Conservation (phyloP, 2,888 invertebrate genomes). For the Syrphus vitripennis region DNA sequence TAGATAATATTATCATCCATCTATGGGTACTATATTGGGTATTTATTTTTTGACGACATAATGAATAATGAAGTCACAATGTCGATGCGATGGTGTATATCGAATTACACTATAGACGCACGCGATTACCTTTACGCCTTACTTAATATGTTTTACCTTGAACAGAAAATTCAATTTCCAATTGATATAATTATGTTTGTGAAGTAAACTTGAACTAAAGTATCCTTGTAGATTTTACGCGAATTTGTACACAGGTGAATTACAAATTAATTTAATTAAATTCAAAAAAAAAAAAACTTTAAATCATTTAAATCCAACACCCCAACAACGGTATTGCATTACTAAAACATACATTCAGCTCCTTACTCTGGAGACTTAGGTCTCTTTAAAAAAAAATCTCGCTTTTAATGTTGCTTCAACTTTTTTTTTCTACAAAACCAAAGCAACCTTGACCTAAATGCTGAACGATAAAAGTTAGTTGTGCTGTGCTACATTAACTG, state of each 20-base stretch:
- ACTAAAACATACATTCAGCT: not conserved
- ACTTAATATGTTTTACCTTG: not conserved
- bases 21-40: not conserved
- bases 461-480: not conserved
- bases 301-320: not conserved
- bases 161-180: not conserved
- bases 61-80: not conserved
- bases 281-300: not conserved
- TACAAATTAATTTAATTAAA: not conserved
- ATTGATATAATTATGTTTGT: not conserved
- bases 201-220: not conserved
- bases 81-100: not conserved
- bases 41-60: not conserved
- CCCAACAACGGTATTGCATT: not conserved
- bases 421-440: not conserved
- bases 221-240: not conserved
- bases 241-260: not conserved
- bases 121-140: not conserved
- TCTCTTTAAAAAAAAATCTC: not conserved
- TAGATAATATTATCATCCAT: not conserved
- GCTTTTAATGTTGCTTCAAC: not conserved
- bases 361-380: not conserved
- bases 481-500: not conserved
- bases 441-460: not conserved
- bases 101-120: not conserved